Evolutionary conservation across 1,140 invertebrate species (phyloP).

Genomic region (Gryon sp.): DNA sequence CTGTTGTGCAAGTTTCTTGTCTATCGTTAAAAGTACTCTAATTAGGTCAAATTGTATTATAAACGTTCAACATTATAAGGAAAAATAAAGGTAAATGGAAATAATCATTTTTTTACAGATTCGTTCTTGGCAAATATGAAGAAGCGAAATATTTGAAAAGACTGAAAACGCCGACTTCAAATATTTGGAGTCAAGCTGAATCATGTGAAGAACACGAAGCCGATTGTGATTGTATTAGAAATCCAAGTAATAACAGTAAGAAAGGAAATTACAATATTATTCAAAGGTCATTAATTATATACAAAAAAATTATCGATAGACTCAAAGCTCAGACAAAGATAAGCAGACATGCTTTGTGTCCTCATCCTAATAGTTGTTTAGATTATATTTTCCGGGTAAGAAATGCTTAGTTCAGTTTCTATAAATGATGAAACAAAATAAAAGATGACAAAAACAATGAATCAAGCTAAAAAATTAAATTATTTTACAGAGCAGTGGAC

Average conservation of each 20-base stretch:
- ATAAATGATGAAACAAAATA: no score
- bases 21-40: no score
- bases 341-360: conserved; percentile 80
- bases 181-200: not conserved
- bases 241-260: conserved; percentile 3
- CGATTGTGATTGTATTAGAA: conserved; percentile 44
- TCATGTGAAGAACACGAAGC: conserved; percentile 51
- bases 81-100: not conserved
- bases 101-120: conserved; percentile 71
- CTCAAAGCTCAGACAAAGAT: conserved; percentile 75
- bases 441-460: no score
- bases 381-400: conserved; percentile 81
- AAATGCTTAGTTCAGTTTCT: not conserved
- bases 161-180: not conserved
- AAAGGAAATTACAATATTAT: conserved; percentile 72
- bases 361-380: conserved; percentile 83
- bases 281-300: conserved; percentile 76
- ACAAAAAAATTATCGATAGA: conserved; percentile 76
- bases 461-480: not conserved
- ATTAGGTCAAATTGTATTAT: no score
- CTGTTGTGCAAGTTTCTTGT: no score
- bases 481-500: conserved; percentile 79
- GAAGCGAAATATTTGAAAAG: conserved; percentile 67
- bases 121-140: conserved; percentile 84
- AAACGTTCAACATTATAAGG: not conserved